Evolutionary conservation across 2,888 invertebrate genomes (phyloP), one percentile per base, ranked within the genome.

Genomic region (Ophraella communa): DNA sequence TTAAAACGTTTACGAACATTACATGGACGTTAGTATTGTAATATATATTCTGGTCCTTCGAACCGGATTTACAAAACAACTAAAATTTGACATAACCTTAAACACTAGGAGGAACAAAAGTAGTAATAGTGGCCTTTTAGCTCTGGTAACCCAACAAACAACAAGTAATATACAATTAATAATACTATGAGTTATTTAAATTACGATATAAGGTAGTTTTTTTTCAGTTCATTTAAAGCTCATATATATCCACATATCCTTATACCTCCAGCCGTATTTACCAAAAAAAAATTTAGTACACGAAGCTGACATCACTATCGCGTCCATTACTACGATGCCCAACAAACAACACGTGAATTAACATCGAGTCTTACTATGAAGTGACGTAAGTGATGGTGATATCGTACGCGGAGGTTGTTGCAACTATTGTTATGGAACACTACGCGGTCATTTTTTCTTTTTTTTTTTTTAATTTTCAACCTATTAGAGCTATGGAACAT

Each of bases 111-210:
- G n/a, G n/a, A n/a, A n/a, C n/a, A 35, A 35, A 14, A 2, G 33
- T 44, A 45, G 45, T 11, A 45, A 45, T 21, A 49, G 11, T 14
- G 49, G 24, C 49, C 49, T 24, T n/a, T 14, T 7, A 49, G 76
- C 71, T 73, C 75, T 75, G 77, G 77, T 77, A 77, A 73, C 77
- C 77, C 77, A 80, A 79, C 77, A 77, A 79, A 78, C 79, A 79
- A 80, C 79, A 77, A 78, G 79, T 73, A 78, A 79, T 79, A 76
- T 80, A 80, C 79, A 80, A 75, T 80, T 77, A 79, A 79, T 80
- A 78, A 78, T 79, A 79, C 78, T 79, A 79, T 78, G 75, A 77
- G 78, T 79, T 77, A 76, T 79, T 76, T 8, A 14, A 60, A 42
- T 44, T 76, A 79, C 78, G 78, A 77, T 78, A 80, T 76, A 78